A percentile compares a stretch with the other conserved stretches of the same genome.
phyloP scores from a whole-genome alignment of 2,888 invertebrate genomes.

The Cremastinae sp. region DNA sequence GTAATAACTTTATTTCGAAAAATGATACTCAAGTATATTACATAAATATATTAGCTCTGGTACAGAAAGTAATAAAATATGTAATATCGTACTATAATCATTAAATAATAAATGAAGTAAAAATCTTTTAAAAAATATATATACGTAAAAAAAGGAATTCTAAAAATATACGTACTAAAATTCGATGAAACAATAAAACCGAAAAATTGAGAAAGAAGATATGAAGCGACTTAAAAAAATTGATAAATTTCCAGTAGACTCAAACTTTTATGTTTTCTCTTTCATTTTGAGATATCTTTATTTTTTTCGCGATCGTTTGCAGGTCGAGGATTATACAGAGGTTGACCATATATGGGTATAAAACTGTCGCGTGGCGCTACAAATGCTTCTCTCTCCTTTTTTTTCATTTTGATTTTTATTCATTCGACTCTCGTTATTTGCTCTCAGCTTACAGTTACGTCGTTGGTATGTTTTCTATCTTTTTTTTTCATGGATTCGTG shows the following conservation, averaged over 20 bases:
- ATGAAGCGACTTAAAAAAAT: neutral
- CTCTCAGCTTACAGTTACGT: slow-evolving; percentile 40
- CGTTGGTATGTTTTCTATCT: slow-evolving; percentile 13
- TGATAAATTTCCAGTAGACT: slow-evolving; percentile 36
- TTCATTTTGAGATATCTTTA: slow-evolving; percentile 14
- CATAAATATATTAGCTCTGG: too few relatives aligned
- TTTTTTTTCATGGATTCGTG: slow-evolving; percentile 1
- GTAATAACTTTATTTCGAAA: too few relatives aligned
- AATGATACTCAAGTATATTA: too few relatives aligned
- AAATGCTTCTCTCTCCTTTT: slow-evolving; percentile 21
- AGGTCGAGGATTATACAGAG: slow-evolving; percentile 70
- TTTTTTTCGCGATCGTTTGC: slow-evolving; percentile 52
- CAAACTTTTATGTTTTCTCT: slow-evolving; percentile 16
- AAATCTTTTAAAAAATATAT: too few relatives aligned
- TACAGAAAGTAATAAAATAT: too few relatives aligned
- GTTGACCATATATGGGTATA: slow-evolving; percentile 76
- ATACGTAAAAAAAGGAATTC: too few relatives aligned
- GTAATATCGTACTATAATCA: too few relatives aligned
- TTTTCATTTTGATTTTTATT: too few relatives aligned
- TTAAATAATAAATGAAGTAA: too few relatives aligned
- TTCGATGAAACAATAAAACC: too few relatives aligned
- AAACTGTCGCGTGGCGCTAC: slow-evolving; percentile 59
- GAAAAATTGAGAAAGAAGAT: neutral
- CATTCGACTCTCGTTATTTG: slow-evolving; percentile 21
- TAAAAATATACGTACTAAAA: too few relatives aligned